Evolutionary conservation across 2,113 vertebrate genomes (phyloP), one percentile per base, ranked within the genome.

Genomic region (Eulemur macaco): DNA sequence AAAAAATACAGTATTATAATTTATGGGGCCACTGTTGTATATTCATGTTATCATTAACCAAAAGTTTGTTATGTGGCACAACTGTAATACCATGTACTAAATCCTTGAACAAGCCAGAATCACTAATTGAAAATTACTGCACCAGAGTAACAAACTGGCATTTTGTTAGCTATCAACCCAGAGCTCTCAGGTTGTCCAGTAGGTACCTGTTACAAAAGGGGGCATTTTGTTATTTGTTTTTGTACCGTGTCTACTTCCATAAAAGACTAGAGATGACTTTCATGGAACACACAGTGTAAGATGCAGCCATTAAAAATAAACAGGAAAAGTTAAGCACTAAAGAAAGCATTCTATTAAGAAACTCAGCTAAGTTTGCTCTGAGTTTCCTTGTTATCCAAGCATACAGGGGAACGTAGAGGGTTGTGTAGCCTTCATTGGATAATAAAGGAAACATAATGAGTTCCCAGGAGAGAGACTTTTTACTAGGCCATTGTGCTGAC

Each of bases 291-390:
- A 82, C 31, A 82, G 20, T 68, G 1, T 56, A 86, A 37, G 29
- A 66, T 12, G 47, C 69, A 94, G 34, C 12, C 20, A 64, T 89
- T 89, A 69, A 95, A 90, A 86, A 74, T 94, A 42, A 91, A 68
- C 63, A 88, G 20, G 17, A 34, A 64, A 91, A 89, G 29, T 50
- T 84, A 68, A 94, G 5, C 78, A 23, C 2, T 74, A 86, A 95
- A 54, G 54, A 86, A 78, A 85, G 27, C 27, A 58, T 74, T 95
- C 10, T 91, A 0, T 86, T 86, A 56, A 85, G 66, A 91, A 84
- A 84, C 54, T 74, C 12, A n/a, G 45, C 66, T 86, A 58, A 91
- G 42, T 89, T 64, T 52, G 15, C 23, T 54, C 34, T 34, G 20
- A 90, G 12, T 34, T 52, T 96, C 69, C 47, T 56, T 60, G 5